These are phyloP conservation scores for Trichonephila clavipes DNA, from an alignment of 1,140 invertebrate species.

Conservation along the genomic window DNA sequence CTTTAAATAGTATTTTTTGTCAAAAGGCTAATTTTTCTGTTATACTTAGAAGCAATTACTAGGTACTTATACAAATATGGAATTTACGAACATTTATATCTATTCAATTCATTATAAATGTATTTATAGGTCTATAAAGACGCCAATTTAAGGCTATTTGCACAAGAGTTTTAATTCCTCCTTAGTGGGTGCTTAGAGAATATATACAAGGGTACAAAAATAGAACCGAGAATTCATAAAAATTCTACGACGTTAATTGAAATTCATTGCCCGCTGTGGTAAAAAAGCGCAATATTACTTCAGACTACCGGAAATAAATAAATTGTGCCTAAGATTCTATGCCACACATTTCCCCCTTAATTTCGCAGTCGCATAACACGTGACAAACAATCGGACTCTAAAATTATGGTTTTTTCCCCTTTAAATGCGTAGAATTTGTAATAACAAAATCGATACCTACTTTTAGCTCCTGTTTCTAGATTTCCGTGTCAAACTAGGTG, in stretches of 20 bases:
- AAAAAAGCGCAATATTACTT: neutral
- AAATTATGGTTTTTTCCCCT: neutral
- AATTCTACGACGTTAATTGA: neutral
- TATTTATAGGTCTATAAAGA: too few species aligned
- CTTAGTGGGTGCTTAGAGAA: neutral
- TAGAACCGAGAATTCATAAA: neutral
- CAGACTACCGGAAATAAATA: neutral
- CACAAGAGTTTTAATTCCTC: too few species aligned
- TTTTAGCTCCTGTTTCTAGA: constrained; percentile 29
- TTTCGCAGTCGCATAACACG: neutral
- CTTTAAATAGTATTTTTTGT: too few species aligned
- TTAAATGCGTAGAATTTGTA: neutral
- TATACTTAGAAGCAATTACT: too few species aligned
- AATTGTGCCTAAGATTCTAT: neutral
- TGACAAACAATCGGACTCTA: neutral
- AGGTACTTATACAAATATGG: too few species aligned
- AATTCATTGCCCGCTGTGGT: neutral
- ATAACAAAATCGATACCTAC: constrained; percentile 5
- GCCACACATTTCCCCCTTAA: neutral
- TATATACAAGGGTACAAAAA: neutral
- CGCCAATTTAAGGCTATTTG: too few species aligned
- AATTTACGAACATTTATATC: too few species aligned
- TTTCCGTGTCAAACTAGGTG: constrained; percentile 31
- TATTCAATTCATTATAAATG: too few species aligned
- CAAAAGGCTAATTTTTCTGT: too few species aligned